Base-by-base conservation (phyloP, 2,113 vertebrate genomes). In the Propithecus coquereli region DNA sequence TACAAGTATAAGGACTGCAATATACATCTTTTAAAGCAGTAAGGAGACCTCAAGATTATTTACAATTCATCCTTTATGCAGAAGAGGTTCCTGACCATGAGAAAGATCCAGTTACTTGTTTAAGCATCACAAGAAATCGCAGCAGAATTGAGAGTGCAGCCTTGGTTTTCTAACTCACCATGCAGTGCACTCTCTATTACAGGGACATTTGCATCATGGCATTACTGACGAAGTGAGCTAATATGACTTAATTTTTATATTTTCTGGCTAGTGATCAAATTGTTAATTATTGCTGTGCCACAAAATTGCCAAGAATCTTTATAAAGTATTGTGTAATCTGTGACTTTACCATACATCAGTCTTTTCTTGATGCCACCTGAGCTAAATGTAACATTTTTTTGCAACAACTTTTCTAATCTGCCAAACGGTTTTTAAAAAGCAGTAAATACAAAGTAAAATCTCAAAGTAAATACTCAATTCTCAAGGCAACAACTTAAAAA, bases 351-450 rank as follows among this genome's bases (percentile, higher is more conserved):
- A 97, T 34, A 54, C 47, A 57, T 1, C 5, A 68, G n/a, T 91
- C 83, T 94, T 86, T 91, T 14, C 68, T 95, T 71, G 52, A 77
- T 40, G 43, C 5, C 14, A 43, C 25, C 13, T 43, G 57, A 14
- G 20, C 37, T 95, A 77, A 45, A 7, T 66, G 5, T 4, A 50
- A 94, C 66, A 61, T 66, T 93, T 96, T 94, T 96, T 97, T 98
- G 79, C 47, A 96, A 81, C 13, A 86, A 89, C 76, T 88, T 94
- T 83, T 92, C 45, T 95, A 81, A 93, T 96, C 87, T 43, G 52
- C 37, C 95, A 20, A 18, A 65, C 77, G 80, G 89, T 32, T 32
- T 66, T 96, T 73, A 5, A 37, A 40, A 96, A 86, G 95, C 22
- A 89, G 95, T 84, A 76, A 97, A 96, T 82, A 73, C 77, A 92